A percentile compares a stretch with the other conserved stretches of the same genome.
Evolutionary conservation across 2,888 invertebrate species (phyloP).

Genomic region (Brachyopa scutellaris): DNA sequence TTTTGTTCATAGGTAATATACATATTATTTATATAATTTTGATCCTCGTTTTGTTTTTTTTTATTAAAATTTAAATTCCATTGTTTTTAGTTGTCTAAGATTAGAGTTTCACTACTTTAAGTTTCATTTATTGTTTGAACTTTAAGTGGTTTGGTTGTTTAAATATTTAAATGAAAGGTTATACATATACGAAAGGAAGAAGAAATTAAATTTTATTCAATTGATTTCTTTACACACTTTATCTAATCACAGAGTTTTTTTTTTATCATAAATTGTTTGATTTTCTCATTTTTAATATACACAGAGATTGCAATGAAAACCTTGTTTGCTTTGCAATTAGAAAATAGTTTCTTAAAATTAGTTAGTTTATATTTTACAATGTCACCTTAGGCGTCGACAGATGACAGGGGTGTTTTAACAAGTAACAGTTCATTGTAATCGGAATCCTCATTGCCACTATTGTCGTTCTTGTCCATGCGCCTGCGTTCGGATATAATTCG

Average conservation of each 20-base stretch:
- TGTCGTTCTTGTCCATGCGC: slow-evolving; percentile 80
- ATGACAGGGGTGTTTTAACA: slow-evolving; percentile 80
- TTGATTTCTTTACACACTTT: slow-evolving; percentile 60
- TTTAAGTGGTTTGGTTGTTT: slow-evolving; percentile 45
- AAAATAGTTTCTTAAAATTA: slow-evolving; percentile 45
- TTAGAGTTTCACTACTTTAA: slow-evolving; percentile 33
- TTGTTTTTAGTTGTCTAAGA: slow-evolving; percentile 34
- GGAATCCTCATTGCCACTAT: slow-evolving; percentile 80
- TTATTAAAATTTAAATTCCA: slow-evolving; percentile 44
- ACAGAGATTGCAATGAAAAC: slow-evolving; percentile 60
- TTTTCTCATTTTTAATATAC: slow-evolving; percentile 25
- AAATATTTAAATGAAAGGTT: neutral
- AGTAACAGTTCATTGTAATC: slow-evolving; percentile 81
- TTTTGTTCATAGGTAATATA: slow-evolving; percentile 41
- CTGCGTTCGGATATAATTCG: slow-evolving; percentile 81
- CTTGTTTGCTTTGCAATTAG: slow-evolving; percentile 53
- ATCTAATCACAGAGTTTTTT: slow-evolving; percentile 68
- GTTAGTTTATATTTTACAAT: slow-evolving; percentile 17
- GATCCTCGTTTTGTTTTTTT: slow-evolving; percentile 61
- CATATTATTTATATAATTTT: slow-evolving; percentile 32
- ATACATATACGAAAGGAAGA: slow-evolving; percentile 2
- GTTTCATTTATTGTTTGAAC: slow-evolving; percentile 54
- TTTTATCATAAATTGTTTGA: neutral
- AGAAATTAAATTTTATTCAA: slow-evolving; percentile 21
- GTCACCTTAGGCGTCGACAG: slow-evolving; percentile 75